phyloP scores from a whole-genome alignment of 2,888 invertebrate species.

The Ptychoptera albimana region DNA sequence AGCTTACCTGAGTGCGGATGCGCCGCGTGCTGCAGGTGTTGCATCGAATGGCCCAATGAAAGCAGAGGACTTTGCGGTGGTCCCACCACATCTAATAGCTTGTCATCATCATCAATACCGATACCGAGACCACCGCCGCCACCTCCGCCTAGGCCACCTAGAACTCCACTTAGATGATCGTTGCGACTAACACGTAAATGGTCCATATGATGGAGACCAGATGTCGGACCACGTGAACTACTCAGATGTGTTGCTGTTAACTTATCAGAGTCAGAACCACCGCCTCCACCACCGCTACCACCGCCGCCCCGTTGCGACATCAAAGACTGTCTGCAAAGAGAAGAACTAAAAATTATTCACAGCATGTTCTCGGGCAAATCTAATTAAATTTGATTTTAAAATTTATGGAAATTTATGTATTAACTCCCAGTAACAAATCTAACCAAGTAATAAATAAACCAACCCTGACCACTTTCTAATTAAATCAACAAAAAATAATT shows the following conservation, averaged over 20 bases:
- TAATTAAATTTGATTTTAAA: too few species aligned
- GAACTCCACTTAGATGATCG: constrained; percentile 1
- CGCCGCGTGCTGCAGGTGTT: constrained; percentile 19
- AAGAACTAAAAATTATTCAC: neutral
- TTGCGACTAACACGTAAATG: constrained; percentile 2
- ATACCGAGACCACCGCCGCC: too few species aligned
- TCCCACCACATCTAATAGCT: constrained; percentile 73
- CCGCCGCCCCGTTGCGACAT: constrained; percentile 27
- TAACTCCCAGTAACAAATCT: too few species aligned
- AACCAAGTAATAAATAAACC: too few species aligned
- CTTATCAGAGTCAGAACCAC: constrained; percentile 29
- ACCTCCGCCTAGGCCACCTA: neutral
- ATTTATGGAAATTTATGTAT: too few species aligned
- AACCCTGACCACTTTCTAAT: too few species aligned
- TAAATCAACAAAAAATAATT: too few species aligned
- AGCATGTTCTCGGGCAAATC: too few species aligned
- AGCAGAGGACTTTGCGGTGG: constrained; percentile 69
- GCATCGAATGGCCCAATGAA: constrained; percentile 33
- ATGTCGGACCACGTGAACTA: constrained; percentile 30
- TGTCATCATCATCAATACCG: constrained; percentile 63
- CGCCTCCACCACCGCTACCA: constrained; percentile 40
- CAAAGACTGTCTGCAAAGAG: constrained; percentile 50
- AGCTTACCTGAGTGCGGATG: constrained; percentile 31
- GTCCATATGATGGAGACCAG: constrained; percentile 22
- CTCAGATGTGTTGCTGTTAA: constrained; percentile 39